Conservation (phyloP, 2,888 invertebrate species). For the Cancer borealis region DNA sequence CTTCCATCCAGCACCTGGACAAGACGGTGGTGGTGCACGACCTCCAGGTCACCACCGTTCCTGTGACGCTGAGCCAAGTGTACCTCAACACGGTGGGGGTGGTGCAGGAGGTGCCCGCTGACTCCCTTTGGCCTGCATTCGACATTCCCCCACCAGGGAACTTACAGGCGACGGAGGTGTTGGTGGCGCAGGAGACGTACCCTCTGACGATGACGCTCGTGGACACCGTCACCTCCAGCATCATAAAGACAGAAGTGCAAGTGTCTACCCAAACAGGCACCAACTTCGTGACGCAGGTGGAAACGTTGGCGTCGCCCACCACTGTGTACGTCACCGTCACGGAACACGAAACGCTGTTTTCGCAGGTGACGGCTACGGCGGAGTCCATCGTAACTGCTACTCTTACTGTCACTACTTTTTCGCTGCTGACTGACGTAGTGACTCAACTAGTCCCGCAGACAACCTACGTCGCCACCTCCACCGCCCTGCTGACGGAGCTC, state of each 20-base stretch:
- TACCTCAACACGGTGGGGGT: conserved; percentile 57
- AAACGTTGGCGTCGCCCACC: background rate
- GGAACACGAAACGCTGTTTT: conserved; percentile 2
- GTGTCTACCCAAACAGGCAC: conserved; percentile 44
- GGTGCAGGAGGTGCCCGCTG: conserved; percentile 13
- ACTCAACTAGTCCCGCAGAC: conserved; percentile 5
- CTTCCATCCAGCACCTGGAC: conserved; percentile 48
- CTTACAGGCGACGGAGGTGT: conserved; percentile 39
- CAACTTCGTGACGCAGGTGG: conserved; percentile 52
- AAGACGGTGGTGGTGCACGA: conserved; percentile 7
- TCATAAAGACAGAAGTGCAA: conserved; percentile 38
- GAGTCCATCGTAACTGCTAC: background rate
- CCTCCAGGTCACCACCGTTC: background rate
- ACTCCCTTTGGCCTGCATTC: background rate
- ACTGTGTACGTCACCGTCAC: conserved; percentile 41
- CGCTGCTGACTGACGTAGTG: conserved; percentile 22
- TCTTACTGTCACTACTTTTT: background rate
- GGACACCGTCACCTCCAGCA: conserved; percentile 41
- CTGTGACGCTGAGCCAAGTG: conserved; percentile 8
- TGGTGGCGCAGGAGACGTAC: conserved; percentile 21
- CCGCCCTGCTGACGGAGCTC: background rate
- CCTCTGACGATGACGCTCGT: conserved; percentile 21
- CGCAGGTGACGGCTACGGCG: conserved; percentile 24
- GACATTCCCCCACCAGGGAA: background rate
- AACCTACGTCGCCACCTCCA: conserved; percentile 24